phyloP scores from a whole-genome alignment of 2,113 vertebrate species.

The Pomatorhinus ruficollis region DNA sequence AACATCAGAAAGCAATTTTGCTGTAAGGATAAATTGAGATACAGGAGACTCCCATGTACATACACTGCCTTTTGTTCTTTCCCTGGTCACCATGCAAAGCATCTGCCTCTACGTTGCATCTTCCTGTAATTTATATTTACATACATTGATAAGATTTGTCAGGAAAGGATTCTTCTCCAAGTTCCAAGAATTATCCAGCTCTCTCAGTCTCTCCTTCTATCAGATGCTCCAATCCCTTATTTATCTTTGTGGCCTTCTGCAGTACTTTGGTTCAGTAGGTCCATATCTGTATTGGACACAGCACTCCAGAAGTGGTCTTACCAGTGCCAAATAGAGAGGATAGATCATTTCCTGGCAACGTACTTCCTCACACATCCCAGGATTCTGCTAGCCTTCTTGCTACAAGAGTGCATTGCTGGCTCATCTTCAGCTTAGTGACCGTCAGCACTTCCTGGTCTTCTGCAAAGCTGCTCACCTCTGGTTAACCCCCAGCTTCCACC shows the following conservation, averaged over 20 bases:
- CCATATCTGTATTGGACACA: background rate
- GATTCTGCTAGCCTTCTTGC: background rate
- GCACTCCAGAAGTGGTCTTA: background rate
- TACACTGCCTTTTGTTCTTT: background rate
- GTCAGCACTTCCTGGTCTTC: background rate
- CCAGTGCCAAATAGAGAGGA: background rate
- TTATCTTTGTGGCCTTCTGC: background rate
- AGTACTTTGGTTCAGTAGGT: background rate
- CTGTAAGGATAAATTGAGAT: background rate
- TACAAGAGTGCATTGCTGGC: background rate
- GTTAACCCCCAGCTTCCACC: accelerated
- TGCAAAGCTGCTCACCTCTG: background rate
- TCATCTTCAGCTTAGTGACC: background rate
- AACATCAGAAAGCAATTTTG: background rate
- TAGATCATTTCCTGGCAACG: background rate
- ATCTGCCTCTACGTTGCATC: background rate
- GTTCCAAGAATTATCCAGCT: background rate
- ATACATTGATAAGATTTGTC: background rate
- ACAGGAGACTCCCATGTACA: background rate
- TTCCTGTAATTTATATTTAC: background rate
- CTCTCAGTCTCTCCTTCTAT: background rate
- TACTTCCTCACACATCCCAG: background rate
- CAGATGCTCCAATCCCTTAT: background rate
- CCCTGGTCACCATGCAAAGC: background rate
- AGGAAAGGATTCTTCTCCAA: background rate